Base-by-base conservation (phyloP, 1,140 invertebrate genomes). In the Amyelois transitella region DNA sequence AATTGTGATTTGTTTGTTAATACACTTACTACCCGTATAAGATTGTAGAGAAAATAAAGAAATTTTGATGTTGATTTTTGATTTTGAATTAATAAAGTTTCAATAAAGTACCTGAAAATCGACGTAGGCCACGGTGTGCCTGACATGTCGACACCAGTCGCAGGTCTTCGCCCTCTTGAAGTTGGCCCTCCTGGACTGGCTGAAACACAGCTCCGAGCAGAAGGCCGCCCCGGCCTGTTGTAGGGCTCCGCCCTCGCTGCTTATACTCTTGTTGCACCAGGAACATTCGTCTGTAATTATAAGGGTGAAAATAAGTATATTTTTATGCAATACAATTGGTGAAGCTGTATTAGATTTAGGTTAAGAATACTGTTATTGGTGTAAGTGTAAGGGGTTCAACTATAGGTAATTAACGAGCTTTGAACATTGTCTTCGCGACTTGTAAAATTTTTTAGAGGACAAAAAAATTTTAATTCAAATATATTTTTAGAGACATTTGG, bases 161-260 rank as follows among this genome's bases (percentile, higher is more conserved):
- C 96, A 97, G n/a, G 95, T 95, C 83, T 96, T 96, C 55, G 95
- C 95, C 66, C 94, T 93, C 81, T 97, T 97, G 83, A 97, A 97
- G 58, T 94, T 95, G 0, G 96, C 96, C 43, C 96, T 88, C 48
- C 96, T 89, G 12, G 95, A 96, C 73, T 96, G 95, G 6, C 94
- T 94, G 86, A 97, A 97, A 86, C 96, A 98, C 18, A 95, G 87
- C 77, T 97, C 96, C 1, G 95, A 96, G 75, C 96, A 97, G 75
- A 95, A 96, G 0, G 90, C 89, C 5, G 91, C 89, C 0, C 91
- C 90, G 6, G 90, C 89, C 24, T 91, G 90, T 60, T 90, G 90
- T 4, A 91, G 75, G 21, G 90, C 89, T 7, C 90, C 90, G n/a
- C 86, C 78, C 47, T 91, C 90, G 55, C 89, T 86, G 0, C 87